Conservation (phyloP, 2,797 vertebrate genomes). For the Pteronotus mesoamericanus region DNA sequence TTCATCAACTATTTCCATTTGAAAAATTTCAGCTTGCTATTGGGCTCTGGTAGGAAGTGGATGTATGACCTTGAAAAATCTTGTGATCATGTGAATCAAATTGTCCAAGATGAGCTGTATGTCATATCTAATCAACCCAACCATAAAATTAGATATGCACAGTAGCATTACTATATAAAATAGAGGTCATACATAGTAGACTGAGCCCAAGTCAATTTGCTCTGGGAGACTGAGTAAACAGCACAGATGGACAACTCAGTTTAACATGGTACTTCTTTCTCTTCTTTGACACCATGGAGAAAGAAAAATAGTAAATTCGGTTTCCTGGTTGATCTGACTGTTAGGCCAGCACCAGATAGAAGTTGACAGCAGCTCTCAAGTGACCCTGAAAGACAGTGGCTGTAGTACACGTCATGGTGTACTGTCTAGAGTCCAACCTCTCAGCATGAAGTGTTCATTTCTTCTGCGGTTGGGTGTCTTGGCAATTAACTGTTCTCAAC, state of each 20-base stretch:
- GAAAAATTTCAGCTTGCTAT: neutral
- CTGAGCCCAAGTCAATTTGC: neutral
- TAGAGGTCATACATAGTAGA: neutral
- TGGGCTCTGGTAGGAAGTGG: neutral
- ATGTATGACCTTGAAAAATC: neutral
- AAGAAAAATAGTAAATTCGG: neutral
- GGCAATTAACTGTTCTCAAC: neutral
- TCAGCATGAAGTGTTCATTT: neutral
- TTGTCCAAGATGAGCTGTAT: neutral
- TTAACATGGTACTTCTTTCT: neutral
- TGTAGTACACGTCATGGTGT: neutral
- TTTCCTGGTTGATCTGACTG: neutral
- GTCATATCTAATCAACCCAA: neutral
- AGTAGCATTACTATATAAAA: neutral
- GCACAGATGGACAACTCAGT: neutral
- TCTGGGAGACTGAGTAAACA: neutral
- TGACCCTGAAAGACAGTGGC: neutral
- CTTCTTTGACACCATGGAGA: neutral
- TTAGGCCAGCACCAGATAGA: neutral
- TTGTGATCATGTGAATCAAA: neutral
- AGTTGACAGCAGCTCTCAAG: neutral
- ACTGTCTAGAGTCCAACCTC: neutral
- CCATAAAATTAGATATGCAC: neutral
- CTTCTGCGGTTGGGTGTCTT: neutral
- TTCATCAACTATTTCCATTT: neutral